Base-by-base conservation (phyloP, 2,888 invertebrate genomes). In the Mantis religiosa region DNA sequence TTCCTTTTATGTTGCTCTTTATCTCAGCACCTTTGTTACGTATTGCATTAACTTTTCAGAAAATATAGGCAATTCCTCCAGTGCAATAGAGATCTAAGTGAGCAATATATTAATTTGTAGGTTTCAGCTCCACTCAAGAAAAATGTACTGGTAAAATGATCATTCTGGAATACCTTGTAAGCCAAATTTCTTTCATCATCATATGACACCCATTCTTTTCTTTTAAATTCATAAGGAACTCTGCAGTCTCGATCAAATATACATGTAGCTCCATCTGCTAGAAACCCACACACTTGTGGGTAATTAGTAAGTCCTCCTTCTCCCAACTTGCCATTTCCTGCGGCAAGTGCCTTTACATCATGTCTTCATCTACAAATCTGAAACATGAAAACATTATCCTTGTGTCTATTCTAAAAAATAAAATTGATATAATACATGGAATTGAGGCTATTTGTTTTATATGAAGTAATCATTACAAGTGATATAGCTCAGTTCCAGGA, bases 141-240 rank as follows among this genome's bases (percentile, higher is more conserved):
- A 34, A 34, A 34, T 6, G 2, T 34, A 34, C 34, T 34, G n/a
- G 34, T 34, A 1, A 34, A 25, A 83, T 82, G 71, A n/a, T 85
- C 41, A 54, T 12, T 89, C 81, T 81, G 14, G 82, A 90, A 92
- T 91, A 95, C 96, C 93, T 97, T 98, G 91, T 95, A 95, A 88
- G 93, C 93, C 3, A 97, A 94, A 93, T 98, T 98, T 87, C 94
- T 92, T 41, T 95, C 94, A 91, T 96, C 95, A 90, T 98, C 98
- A 92, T 95, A 98, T 0, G 98, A 97, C 84, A 98, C 94, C 98
- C 98, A 98, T 91, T 98, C 96, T 27, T 93, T 93, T 86, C 94
- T 93, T 90, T 95, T 94, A 91, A 95, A 96, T 9, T 97, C 94
- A 93, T 97, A 98, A 0, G 98, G 97, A 83, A 97, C 97, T 92